Evolutionary conservation across 2,888 invertebrate genomes (phyloP), one percentile per base, ranked within the genome.

Genomic region (Trichogramma evanescens): DNA sequence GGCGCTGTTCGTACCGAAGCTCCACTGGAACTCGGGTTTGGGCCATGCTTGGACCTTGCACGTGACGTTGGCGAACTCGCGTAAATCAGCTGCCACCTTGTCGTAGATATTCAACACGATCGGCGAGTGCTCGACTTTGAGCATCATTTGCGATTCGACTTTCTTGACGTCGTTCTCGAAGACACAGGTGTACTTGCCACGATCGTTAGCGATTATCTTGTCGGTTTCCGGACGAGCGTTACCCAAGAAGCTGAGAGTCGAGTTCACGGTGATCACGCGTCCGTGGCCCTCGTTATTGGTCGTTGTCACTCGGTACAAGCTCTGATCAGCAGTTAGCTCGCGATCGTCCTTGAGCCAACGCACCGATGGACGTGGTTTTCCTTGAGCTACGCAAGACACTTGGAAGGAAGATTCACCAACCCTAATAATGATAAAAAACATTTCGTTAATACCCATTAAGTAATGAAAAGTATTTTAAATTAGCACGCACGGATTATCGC

Each of bases 11-110:
- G 86, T 86, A 44, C 88, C 89, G 71, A 86, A 92, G 71, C 86
- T 90, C 95, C 95, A 95, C 71, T 93, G 92, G 78, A 95, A 93
- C 73, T 92, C 92, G 0, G 95, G 94, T 71, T 91, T 89, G 0
- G 95, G 95, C 78, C 92, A 95, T 0, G 95, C 93, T 73, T 93
- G 91, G 9, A 95, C 93, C 72, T 89, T 86, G 77, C 95, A 95
- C 0, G 89, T 84, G 39, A 95, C 89, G 76, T 91, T 89, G 0
- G 94, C 94, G 0, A 87, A 88, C 78, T 94, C 93, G 62, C 86
- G 83, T 5, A 89, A 78, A 74, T 93, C 93, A 72, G 88, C 93
- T 1, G 95, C 95, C 0, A 94, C 94, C 79, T 92, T 92, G 71
- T 88, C 89, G 76, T 92, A 89, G 71, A 89, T 89, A 74, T 90